Evolutionary conservation across 2,113 vertebrate species (phyloP), one percentile per base, ranked within the genome.

Genomic region (Microtus pennsylvanicus): DNA sequence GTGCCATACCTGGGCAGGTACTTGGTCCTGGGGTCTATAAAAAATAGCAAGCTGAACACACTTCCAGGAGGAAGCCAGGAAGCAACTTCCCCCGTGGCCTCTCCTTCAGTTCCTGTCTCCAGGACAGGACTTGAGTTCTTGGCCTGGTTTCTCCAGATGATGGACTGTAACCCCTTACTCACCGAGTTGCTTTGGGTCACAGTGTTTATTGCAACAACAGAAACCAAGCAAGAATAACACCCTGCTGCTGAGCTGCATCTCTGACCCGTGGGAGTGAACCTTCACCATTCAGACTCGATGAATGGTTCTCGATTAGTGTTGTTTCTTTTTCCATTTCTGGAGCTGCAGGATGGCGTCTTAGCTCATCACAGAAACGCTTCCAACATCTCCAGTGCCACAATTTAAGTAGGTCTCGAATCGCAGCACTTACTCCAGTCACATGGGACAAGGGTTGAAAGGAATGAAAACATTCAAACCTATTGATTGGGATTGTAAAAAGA

Each of bases 381-480:
- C 0, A 58, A 22, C 24, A 26, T 76, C 47, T 50, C 28, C n/a
- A 93, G n/a, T 76, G 28, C 33, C 77, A 0, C 14, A 11, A n/a
- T 70, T 88, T 72, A 63, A 77, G 7, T 61, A 61, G 33, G 6
- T 30, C 19, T 89, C 33, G 7, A 80, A 70, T 92, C 7, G 38
- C 58, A 82, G 33, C 3, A 35, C 30, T 52, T 86, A 1, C 22
- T 87, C 30, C n/a, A 8, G n/a, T 5, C 35, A 0, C n/a, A 38
- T 1, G 24, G 33, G 6, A 5, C 4, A 1, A 2, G 8, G 0
- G 4, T 19, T 12, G 11, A 12, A 1, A 55, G 5, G 14, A 52
- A 16, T 70, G 17, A 82, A 93, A 86, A 63, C 42, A 55, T 90
- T 67, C 70, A 24, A 85, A 50, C 26, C 58, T 42, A 61, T 90